Base-by-base conservation (phyloP, 2,797 vertebrate species). In the Argyrosomus regius region DNA sequence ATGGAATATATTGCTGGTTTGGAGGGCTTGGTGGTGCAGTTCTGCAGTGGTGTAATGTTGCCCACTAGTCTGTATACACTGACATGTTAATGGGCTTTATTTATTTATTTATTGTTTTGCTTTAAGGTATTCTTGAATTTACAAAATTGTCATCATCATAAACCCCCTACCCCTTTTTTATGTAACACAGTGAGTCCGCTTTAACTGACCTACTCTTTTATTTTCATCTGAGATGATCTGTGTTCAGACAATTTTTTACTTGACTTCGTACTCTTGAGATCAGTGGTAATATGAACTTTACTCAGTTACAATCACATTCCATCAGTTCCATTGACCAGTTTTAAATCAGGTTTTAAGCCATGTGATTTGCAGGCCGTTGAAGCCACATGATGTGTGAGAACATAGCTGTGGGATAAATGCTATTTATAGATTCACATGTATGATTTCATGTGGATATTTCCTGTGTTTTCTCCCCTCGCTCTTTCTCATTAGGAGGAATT, bases 381-480 rank as follows among this genome's bases (percentile, higher is more conserved):
- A 45, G 66, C 82, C 87, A 82, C 80, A 87, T 81, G 84, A 88
- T 73, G 82, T 88, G 85, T 82, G 74, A 88, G 83, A 83, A 83
- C 72, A 84, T 75, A 61, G 80, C 86, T 83, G 48, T 63, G 45
- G 82, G 85, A 71, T 71, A 64, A 62, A 70, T 6, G 7, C 64
- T 87, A 88, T 91, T 89, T 86, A 80, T 89, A 86, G 73, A 69
- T 57, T 78, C 63, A 68, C 70, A 84, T 89, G 73, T 79, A 79
- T 70, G 75, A 75, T 64, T 88, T 87, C 58, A 83, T 81, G 70
- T 31, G 54, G 66, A 74, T 48, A 48, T 66, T 35, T 54, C 31
- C 67, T 53, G n/a, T 1, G 22, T 70, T 78, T 70, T 77, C 57
- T 6, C 52, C 43, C 17, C 41, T 17, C 18, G 35, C 12, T 48